phyloP scores from a whole-genome alignment of 2,888 invertebrate species.

The Chirona hameri region DNA sequence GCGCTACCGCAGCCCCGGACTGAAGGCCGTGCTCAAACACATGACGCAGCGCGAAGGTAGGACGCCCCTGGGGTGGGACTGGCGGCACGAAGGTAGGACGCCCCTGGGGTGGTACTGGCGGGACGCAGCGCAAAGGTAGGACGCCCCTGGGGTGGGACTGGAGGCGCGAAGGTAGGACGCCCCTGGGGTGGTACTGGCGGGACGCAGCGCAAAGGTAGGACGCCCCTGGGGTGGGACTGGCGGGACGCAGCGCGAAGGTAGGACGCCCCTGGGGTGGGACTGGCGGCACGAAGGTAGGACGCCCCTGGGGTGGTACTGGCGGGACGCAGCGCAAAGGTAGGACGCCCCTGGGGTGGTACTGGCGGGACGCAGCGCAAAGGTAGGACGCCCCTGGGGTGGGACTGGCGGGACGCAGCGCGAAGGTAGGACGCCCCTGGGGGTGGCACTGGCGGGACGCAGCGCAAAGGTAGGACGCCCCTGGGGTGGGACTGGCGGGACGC shows the following conservation, averaged over 20 bases:
- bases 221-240: not conserved
- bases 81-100: not conserved
- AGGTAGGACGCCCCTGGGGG: not conserved
- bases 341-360: not conserved
- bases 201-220: no score
- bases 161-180: not conserved
- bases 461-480: constrained; percentile 1
- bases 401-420: no score
- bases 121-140: no score
- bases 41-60: constrained; percentile 10
- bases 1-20: not conserved
- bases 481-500: no score
- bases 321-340: no score
- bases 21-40: constrained; percentile 2
- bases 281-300: not conserved
- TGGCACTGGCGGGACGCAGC: no score
- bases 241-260: no score
- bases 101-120: not conserved
- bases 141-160: not conserved
- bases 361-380: no score
- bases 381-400: not conserved
- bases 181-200: not conserved
- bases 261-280: not conserved
- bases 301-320: not conserved
- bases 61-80: not conserved